Conservation (phyloP, 2,113 vertebrate species). For the Nothobranchius furzeri region DNA sequence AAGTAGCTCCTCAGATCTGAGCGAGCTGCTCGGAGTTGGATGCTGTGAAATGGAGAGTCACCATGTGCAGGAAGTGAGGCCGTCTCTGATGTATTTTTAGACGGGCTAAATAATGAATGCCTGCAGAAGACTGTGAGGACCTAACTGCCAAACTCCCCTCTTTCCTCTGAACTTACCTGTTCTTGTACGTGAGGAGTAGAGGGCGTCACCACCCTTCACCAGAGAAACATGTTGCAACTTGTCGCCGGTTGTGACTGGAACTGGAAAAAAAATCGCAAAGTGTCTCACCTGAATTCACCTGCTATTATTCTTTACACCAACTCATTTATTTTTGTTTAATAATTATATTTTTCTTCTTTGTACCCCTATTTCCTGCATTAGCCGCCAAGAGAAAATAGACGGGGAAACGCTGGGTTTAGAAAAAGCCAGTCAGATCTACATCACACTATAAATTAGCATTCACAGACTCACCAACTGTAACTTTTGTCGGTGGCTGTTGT, state of each 20-base stretch:
- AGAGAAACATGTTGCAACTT: conserved; percentile 43
- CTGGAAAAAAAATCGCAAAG: conserved; percentile 32
- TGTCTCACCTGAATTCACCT: conserved; percentile 28
- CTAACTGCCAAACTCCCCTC: conserved; percentile 62
- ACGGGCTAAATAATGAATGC: conserved; percentile 79
- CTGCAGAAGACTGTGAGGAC: conserved; percentile 73
- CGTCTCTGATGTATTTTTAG: conserved; percentile 82
- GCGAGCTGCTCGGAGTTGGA: conserved; percentile 53
- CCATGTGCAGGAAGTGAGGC: conserved; percentile 64
- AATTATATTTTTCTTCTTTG: too few relatives aligned
- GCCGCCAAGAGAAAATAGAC: too few relatives aligned
- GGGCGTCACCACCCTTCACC: conserved; percentile 35
- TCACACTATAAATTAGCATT: too few relatives aligned
- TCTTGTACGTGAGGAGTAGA: conserved; percentile 6
- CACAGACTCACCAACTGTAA: too few relatives aligned
- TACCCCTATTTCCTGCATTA: too few relatives aligned
- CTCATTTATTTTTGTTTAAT: too few relatives aligned
- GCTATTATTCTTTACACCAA: too few relatives aligned
- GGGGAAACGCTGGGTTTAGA: too few relatives aligned
- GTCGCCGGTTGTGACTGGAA: conserved; percentile 40
- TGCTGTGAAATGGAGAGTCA: conserved; percentile 71
- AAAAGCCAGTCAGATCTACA: too few relatives aligned
- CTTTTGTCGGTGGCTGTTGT: too few relatives aligned
- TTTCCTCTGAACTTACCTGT: conserved; percentile 56
- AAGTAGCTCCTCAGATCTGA: conserved; percentile 62